These are phyloP conservation scores for Macaca nemestrina DNA, from an alignment of 2,113 vertebrate species.

Conservation along the genomic window DNA sequence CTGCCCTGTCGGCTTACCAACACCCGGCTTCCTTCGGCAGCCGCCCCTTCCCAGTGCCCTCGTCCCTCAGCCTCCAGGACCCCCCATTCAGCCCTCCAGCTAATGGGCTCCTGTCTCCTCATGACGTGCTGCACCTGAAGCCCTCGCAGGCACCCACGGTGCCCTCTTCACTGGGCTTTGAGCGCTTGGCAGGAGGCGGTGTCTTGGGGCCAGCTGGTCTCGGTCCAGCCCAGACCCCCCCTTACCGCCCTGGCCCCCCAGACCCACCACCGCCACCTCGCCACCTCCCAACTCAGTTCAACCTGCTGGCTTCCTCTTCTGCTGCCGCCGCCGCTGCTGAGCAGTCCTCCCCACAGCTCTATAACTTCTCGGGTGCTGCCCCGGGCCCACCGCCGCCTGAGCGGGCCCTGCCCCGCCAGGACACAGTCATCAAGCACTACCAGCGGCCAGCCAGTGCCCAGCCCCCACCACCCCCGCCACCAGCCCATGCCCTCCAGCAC, in stretches of 20 bases:
- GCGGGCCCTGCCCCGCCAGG: slow-evolving; percentile 91
- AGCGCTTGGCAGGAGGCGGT: slow-evolving; percentile 84
- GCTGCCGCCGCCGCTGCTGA: slow-evolving; percentile 83
- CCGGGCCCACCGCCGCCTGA: slow-evolving; percentile 87
- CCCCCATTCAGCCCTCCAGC: slow-evolving; percentile 95
- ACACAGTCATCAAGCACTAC: slow-evolving; percentile 98
- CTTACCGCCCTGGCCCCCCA: slow-evolving; percentile 87
- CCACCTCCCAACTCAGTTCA: slow-evolving; percentile 94
- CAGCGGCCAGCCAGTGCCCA: slow-evolving; percentile 92
- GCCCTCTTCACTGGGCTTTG: slow-evolving; percentile 88
- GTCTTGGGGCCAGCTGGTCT: slow-evolving; percentile 82
- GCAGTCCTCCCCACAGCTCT: slow-evolving; percentile 90
- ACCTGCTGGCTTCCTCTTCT: slow-evolving; percentile 93
- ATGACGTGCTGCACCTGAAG: slow-evolving; percentile 94
- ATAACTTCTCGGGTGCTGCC: slow-evolving; percentile 93
- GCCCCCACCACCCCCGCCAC: slow-evolving; percentile 85
- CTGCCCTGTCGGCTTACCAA: slow-evolving; percentile 96
- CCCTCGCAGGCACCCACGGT: slow-evolving; percentile 92
- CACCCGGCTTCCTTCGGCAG: slow-evolving; percentile 96
- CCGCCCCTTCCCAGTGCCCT: slow-evolving; percentile 93
- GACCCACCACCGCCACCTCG: slow-evolving; percentile 88
- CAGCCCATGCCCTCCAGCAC: slow-evolving; percentile 93
- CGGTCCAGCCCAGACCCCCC: slow-evolving; percentile 87
- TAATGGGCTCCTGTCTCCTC: slow-evolving; percentile 95
- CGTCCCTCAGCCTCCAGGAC: slow-evolving; percentile 93